Percentiles rank a stretch among this genome's conserved stretches.
Evolutionary conservation across 2,888 invertebrate genomes (phyloP).

Genomic region (Ctena decussata): DNA sequence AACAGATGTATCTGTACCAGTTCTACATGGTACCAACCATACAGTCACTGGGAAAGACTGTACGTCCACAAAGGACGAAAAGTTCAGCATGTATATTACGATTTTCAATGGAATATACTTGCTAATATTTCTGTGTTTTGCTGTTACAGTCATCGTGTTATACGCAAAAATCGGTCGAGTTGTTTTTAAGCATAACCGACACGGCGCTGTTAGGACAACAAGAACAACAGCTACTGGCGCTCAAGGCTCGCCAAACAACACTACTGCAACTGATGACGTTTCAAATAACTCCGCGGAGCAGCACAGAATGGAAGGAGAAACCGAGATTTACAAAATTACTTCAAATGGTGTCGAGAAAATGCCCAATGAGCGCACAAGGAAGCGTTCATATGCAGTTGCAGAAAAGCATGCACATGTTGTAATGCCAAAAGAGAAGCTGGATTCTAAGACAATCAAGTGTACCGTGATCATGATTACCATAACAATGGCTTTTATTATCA

Average conservation of each 20-base stretch:
- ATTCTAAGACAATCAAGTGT: constrained; percentile 51
- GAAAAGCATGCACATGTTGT: too few relatives aligned
- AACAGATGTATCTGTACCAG: constrained; percentile 34
- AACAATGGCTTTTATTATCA: constrained; percentile 58
- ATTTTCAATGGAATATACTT: constrained; percentile 69
- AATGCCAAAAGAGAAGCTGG: too few relatives aligned
- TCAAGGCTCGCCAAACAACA: not conserved
- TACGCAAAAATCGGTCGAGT: constrained; percentile 68
- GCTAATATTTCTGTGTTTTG: constrained; percentile 64
- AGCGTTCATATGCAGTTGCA: too few relatives aligned
- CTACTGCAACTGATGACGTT: not conserved
- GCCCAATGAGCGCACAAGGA: not conserved
- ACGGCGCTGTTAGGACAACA: not conserved
- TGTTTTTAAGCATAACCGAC: constrained; percentile 32
- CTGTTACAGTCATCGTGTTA: constrained; percentile 60
- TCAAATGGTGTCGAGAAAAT: not conserved
- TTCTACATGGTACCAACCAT: constrained; percentile 4
- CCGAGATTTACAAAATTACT: not conserved
- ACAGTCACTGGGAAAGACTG: constrained; percentile 70
- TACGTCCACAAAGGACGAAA: constrained; percentile 62
- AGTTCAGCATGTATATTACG: constrained; percentile 57
- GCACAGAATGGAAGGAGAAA: too few relatives aligned
- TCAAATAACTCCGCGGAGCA: too few relatives aligned
- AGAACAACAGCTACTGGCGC: not conserved
- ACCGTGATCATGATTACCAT: constrained; percentile 63